Evolutionary conservation across 2,888 invertebrate genomes (phyloP), one percentile per base, ranked within the genome.

Genomic region (Fragum whitleyi): DNA sequence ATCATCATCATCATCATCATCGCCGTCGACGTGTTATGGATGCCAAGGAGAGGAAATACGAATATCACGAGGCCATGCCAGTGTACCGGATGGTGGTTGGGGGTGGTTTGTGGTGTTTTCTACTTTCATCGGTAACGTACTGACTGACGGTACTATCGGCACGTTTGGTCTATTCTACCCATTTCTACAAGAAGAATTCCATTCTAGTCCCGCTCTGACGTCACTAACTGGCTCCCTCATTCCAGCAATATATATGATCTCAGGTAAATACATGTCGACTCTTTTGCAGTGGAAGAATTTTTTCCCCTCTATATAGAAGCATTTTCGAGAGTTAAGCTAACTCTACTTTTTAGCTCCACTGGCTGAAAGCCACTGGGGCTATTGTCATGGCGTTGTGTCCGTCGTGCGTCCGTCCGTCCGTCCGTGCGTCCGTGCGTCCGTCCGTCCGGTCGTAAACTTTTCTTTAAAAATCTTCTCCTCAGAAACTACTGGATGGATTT

Each of bases 81-180:
- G 32, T 3, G 69, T 26, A 6, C 85, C 79, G 0, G 88, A 88
- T 28, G 87, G 87, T 5, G 87, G 87, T 0, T 88, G 83, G 72
- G 86, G 86, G 21, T 88, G 88, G 88, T 73, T 87, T 23, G 74
- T 88, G 28, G 78, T 86, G 32, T 79, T 81, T 23, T 81, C 81
- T 11, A 80, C 81, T 7, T 88, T 88, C 51, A 75, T 84, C 29
- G 78, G 82, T 0, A 83, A 83, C 53, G 79, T 87, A 28, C 51
- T 86, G 21, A 78, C 87, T 3, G 88, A 88, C 68, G 88, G 88
- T 6, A 55, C 80, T 7, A 73, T 82, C 21, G 85, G 79, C 14
- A 81, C 81, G 0, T 88, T 85, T 70, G 88, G 87, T 0, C 67
- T 88, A 11, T 68, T 86, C 26, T 87, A 85, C 59, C 86, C 87